Conservation (phyloP, 2,113 vertebrate species). For the Rhagologus leucostigma region DNA sequence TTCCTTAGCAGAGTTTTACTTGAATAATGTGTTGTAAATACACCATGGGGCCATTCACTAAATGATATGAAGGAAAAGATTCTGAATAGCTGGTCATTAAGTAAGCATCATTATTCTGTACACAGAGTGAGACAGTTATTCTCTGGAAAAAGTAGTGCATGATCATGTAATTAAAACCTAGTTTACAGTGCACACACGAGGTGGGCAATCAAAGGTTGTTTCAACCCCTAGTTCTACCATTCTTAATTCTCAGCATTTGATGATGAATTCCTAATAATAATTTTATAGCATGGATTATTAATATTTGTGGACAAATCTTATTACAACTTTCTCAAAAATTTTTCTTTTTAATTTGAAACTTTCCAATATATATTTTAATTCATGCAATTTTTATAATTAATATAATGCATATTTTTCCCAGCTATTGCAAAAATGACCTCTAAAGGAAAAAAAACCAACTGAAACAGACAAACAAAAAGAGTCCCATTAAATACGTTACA, state of each 20-base stretch:
- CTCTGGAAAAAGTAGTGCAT: neutral
- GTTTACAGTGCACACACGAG: neutral
- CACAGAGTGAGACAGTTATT: neutral
- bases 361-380: neutral
- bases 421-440: neutral
- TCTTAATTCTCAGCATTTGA: neutral
- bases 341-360: neutral
- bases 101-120: neutral
- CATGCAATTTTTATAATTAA: neutral
- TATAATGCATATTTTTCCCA: neutral
- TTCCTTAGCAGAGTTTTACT: neutral
- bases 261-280: neutral
- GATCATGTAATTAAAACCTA: neutral
- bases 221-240: neutral
- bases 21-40: neutral
- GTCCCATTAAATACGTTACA: neutral
- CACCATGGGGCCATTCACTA: neutral
- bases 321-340: neutral
- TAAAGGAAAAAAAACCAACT: fast-evolving
- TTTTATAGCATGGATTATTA: neutral
- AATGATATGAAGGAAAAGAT: neutral
- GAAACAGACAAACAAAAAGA: neutral
- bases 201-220: neutral
- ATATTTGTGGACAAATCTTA: neutral
- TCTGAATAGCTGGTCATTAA: neutral